These are phyloP conservation scores for Eupithecia centaureata DNA, from an alignment of 2,888 invertebrate species.

Conservation along the genomic window DNA sequence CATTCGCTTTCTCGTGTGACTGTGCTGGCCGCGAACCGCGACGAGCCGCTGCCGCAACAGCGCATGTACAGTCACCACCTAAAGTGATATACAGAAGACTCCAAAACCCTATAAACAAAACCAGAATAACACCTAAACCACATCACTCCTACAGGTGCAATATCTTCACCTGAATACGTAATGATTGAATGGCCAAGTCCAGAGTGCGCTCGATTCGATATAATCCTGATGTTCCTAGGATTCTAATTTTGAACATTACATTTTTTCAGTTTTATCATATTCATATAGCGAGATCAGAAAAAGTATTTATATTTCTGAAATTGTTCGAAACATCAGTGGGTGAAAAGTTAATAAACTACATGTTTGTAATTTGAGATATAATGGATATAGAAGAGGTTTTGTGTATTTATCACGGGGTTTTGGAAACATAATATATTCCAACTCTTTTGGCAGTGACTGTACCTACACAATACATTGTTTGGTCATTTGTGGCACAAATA, in stretches of 20 bases:
- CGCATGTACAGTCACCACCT: constrained; percentile 5
- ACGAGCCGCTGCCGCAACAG: constrained; percentile 33
- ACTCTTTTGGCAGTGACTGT: neutral
- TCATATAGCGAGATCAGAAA: no score
- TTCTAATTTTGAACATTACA: neutral
- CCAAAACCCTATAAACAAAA: neutral
- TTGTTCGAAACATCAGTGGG: no score
- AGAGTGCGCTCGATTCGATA: neutral
- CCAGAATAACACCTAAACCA: neutral
- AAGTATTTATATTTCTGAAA: no score
- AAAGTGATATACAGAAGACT: neutral
- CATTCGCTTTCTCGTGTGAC: constrained; percentile 69
- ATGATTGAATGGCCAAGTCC: neutral
- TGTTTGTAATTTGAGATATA: no score
- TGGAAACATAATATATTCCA: neutral
- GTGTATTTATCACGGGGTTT: neutral
- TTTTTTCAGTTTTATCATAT: no score
- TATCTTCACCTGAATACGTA: neutral
- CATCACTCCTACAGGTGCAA: neutral
- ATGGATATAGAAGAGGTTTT: no score
- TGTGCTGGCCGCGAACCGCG: constrained; percentile 48
- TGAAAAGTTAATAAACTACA: no score
- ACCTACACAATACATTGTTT: constrained; percentile 17
- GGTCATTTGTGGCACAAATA: constrained; percentile 22
- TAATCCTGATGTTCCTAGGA: neutral